Percentiles rank a stretch among this genome's conserved stretches.
Conservation (phyloP, 2,888 invertebrate genomes). For the Pediacus dermestoides region DNA sequence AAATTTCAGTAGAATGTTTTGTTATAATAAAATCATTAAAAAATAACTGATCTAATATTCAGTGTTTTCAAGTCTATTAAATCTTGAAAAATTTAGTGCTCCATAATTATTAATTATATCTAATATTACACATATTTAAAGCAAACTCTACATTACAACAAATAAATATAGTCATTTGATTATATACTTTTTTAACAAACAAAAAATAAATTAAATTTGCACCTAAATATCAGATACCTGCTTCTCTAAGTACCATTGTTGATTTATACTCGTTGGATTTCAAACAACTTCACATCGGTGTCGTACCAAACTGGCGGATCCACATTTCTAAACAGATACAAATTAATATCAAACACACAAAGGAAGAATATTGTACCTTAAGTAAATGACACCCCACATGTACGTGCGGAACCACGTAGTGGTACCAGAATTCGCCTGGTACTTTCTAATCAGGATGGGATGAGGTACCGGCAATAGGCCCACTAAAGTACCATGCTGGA, state of each 20-base stretch:
- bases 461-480: slow-evolving; percentile 97
- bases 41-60: no score
- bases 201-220: slow-evolving; percentile 1
- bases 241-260: neutral
- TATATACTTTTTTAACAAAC: neutral
- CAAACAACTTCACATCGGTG: slow-evolving; percentile 97
- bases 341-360: slow-evolving; percentile 5
- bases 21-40: no score
- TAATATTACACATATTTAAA: no score
- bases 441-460: slow-evolving; percentile 97
- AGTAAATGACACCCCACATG: slow-evolving; percentile 99
- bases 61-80: no score
- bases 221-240: slow-evolving; percentile 1
- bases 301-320: slow-evolving; percentile 99
- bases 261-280: slow-evolving; percentile 88
- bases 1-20: no score
- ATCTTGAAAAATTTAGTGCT: no score
- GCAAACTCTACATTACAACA: no score
- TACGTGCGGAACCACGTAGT: slow-evolving; percentile 99
- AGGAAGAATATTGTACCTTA: slow-evolving; percentile 60
- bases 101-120: no score
- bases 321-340: slow-evolving; percentile 71
- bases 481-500: slow-evolving; percentile 97
- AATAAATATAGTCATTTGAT: no score
- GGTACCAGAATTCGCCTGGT: slow-evolving; percentile 97